These are phyloP conservation scores for Eupithecia pulchellata DNA, from an alignment of 2,888 invertebrate species.

Conservation along the genomic window DNA sequence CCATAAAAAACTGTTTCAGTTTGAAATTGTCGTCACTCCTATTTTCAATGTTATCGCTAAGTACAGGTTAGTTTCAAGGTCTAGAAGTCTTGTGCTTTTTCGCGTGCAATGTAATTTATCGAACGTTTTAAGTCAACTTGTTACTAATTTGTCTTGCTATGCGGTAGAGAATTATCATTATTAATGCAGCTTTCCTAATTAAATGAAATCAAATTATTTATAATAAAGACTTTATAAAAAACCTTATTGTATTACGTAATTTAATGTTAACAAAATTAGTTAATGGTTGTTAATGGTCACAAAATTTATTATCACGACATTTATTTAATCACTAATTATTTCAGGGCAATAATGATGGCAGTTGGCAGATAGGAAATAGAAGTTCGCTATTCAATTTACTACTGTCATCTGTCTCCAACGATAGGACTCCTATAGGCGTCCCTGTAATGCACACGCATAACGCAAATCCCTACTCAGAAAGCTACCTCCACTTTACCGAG, in stretches of 20 bases:
- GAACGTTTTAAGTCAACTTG: not conserved
- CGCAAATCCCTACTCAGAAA: slow-evolving; percentile 75
- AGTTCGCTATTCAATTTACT: slow-evolving; percentile 86
- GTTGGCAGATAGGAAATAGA: slow-evolving; percentile 84
- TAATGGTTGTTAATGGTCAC: too few species aligned
- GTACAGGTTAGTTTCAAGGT: slow-evolving; percentile 34
- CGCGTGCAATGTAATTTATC: slow-evolving; percentile 8
- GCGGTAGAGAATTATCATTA: too few species aligned
- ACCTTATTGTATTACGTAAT: too few species aligned
- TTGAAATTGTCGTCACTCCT: not conserved
- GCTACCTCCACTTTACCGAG: slow-evolving; percentile 78
- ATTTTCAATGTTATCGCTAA: slow-evolving; percentile 7
- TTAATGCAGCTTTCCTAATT: too few species aligned
- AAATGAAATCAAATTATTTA: too few species aligned
- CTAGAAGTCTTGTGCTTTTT: slow-evolving; percentile 6
- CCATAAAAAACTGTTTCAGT: slow-evolving; percentile 22
- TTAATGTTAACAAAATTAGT: too few species aligned
- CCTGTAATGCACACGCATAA: slow-evolving; percentile 76
- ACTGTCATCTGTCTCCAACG: slow-evolving; percentile 76
- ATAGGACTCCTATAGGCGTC: slow-evolving; percentile 66
- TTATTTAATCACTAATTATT: slow-evolving; percentile 40
- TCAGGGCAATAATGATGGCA: slow-evolving; percentile 79
- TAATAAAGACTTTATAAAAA: too few species aligned
- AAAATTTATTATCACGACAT: too few species aligned
- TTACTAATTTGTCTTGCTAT: not conserved